A percentile compares a stretch with the other conserved stretches of the same genome.
Conservation (phyloP, 1,140 invertebrate genomes). For the Penaeus japonicus region DNA sequence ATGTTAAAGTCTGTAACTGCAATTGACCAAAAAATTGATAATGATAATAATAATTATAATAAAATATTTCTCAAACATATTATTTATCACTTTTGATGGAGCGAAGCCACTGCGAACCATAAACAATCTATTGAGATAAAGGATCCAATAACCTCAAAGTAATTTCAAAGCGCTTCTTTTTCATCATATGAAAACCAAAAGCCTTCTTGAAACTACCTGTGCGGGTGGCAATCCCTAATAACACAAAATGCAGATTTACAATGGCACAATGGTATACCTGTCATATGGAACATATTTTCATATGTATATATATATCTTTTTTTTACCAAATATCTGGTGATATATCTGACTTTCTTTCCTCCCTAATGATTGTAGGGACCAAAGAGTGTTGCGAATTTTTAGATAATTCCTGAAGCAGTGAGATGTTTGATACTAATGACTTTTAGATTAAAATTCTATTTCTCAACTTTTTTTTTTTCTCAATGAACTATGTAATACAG, state of each 20-base stretch:
- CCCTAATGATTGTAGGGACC: too few relatives aligned
- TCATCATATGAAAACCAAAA: conserved; percentile 10
- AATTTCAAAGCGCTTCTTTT: not conserved
- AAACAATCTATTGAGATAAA: conserved; percentile 9
- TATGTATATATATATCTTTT: too few relatives aligned
- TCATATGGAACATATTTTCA: not conserved
- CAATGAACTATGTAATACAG: conserved; percentile 33
- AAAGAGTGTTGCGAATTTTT: not conserved
- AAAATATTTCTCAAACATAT: too few relatives aligned
- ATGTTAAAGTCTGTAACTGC: conserved; percentile 34
- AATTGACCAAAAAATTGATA: conserved; percentile 14
- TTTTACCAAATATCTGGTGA: too few relatives aligned
- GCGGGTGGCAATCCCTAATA: not conserved
- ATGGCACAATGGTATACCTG: conserved; percentile 42
- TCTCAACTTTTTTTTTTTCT: not conserved
- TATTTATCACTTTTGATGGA: too few relatives aligned
- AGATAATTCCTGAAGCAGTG: not conserved
- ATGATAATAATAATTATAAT: too few relatives aligned
- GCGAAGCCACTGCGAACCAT: not conserved
- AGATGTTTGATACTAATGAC: not conserved
- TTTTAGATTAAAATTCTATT: not conserved
- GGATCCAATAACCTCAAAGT: not conserved
- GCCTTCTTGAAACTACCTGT: not conserved
- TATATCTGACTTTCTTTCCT: too few relatives aligned
- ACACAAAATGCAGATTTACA: conserved; percentile 34